Conservation (phyloP, 2,797 vertebrate species). For the Telmatherina bonti region DNA sequence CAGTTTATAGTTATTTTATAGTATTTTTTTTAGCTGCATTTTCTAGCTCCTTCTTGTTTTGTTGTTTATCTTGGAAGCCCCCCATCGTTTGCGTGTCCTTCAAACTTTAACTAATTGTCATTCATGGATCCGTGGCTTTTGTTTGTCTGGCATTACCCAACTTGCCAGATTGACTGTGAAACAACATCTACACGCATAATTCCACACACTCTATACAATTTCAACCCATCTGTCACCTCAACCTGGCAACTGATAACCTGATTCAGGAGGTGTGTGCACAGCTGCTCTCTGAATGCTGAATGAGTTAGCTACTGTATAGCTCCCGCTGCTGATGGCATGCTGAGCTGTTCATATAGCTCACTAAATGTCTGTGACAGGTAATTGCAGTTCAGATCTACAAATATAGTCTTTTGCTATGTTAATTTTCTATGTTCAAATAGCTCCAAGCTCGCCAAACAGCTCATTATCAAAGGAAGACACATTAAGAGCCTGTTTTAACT, state of each 20-base stretch:
- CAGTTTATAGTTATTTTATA: too few relatives aligned
- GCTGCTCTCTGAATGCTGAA: conserved; percentile 13
- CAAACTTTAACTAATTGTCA: neutral
- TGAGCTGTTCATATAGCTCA: neutral
- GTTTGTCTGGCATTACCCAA: conserved; percentile 3
- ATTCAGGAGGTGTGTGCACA: conserved; percentile 16
- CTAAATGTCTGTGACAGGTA: conserved; percentile 15
- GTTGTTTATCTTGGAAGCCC: neutral
- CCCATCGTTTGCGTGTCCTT: too few relatives aligned
- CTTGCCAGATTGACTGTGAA: neutral
- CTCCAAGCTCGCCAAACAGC: conserved; percentile 7
- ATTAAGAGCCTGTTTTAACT: conserved; percentile 6
- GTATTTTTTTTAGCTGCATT: neutral
- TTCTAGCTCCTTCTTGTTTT: neutral
- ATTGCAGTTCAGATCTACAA: conserved; percentile 6
- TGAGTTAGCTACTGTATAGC: conserved; percentile 8
- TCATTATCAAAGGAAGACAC: conserved; percentile 13
- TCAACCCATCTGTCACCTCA: conserved; percentile 16
- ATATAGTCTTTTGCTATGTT: conserved; percentile 12
- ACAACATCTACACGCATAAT: neutral
- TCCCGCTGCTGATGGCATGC: neutral
- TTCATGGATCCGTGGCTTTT: neutral
- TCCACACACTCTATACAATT: neutral
- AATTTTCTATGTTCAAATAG: conserved; percentile 16
- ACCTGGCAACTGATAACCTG: conserved; percentile 7